Evolutionary conservation across 2,797 vertebrate genomes (phyloP).

Genomic region (Cebuella pygmaea): DNA sequence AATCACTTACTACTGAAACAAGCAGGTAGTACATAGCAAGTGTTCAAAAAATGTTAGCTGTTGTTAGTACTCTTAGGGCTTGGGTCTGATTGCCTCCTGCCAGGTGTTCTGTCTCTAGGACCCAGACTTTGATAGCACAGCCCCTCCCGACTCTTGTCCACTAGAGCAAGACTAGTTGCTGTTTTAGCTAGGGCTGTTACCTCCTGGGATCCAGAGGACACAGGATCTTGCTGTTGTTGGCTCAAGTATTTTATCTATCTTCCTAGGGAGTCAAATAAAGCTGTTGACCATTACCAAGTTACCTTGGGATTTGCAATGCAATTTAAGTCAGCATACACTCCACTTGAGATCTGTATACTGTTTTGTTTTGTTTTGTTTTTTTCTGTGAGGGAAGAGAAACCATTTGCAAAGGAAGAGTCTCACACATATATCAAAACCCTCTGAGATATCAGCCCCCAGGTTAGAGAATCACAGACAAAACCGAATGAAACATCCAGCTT

Average conservation of each 20-base stretch:
- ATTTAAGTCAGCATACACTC: not conserved
- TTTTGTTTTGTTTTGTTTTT: not conserved
- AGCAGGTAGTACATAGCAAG: not conserved
- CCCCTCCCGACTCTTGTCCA: not conserved
- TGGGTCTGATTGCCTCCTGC: not conserved
- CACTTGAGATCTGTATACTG: not conserved
- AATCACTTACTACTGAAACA: not conserved
- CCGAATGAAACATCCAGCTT: not conserved
- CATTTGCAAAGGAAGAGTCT: not conserved
- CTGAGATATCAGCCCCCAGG: not conserved
- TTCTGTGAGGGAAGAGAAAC: not conserved
- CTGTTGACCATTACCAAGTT: not conserved
- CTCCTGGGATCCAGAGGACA: not conserved
- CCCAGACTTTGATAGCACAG: not conserved
- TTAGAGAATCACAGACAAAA: not conserved
- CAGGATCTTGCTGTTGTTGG: conserved; percentile 17
- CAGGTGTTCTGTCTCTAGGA: not conserved
- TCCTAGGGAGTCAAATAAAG: not conserved
- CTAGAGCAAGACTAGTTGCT: not conserved
- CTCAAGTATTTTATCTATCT: not conserved
- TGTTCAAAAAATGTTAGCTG: not conserved
- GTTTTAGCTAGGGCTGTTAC: not conserved
- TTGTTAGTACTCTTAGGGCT: not conserved
- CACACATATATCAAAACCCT: not conserved
- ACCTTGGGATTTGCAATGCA: not conserved